Conservation (phyloP, 2,797 vertebrate species). For the Tokudaia tokunoshimensis region DNA sequence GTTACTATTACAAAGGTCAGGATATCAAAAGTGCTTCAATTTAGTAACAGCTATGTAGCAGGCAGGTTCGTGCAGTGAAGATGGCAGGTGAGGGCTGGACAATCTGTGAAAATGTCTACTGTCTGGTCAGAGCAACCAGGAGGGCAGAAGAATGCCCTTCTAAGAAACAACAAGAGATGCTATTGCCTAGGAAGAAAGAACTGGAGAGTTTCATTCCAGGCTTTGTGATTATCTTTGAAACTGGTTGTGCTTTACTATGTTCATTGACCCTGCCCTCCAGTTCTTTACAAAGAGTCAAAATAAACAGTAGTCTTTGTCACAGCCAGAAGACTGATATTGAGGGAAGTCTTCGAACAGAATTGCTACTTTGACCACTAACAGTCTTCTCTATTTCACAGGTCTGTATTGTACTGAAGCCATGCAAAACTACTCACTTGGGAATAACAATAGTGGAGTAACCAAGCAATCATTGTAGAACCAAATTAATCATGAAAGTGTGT, state of each 20-base stretch:
- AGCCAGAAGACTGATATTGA: not conserved
- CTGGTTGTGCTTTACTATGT: not conserved
- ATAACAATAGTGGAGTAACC: not conserved
- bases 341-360: not conserved
- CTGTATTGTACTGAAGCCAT: not conserved
- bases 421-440: not conserved
- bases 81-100: constrained; percentile 60
- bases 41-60: constrained; percentile 33
- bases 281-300: not conserved
- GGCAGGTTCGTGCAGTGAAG: constrained; percentile 44
- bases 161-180: not conserved
- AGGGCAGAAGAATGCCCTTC: not conserved
- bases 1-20: constrained; percentile 53
- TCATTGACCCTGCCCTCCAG: not conserved
- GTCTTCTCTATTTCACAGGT: not conserved
- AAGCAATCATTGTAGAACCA: not conserved
- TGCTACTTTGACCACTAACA: not conserved
- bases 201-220: constrained; percentile 2
- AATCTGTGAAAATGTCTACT: constrained; percentile 55
- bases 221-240: constrained; percentile 40
- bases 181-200: constrained; percentile 17
- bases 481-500: not conserved
- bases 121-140: constrained; percentile 62
- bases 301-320: not conserved
- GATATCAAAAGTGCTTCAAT: constrained; percentile 49